Evolutionary conservation across 1,140 invertebrate genomes (phyloP).

Genomic region (Pinna nobilis): DNA sequence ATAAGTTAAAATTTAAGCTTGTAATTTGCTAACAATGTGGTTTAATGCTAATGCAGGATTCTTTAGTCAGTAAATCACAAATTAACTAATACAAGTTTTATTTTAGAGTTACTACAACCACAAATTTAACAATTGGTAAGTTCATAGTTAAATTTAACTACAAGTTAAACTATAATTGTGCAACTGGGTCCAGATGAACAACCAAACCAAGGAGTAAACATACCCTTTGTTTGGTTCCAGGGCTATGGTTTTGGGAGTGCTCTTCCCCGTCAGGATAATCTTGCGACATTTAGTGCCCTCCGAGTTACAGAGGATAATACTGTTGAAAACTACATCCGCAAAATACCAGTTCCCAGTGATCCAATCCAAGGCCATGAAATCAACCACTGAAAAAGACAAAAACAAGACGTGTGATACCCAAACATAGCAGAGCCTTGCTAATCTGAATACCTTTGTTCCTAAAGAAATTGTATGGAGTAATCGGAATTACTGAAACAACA

Average conservation of each 20-base stretch:
- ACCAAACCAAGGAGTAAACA: too few species aligned
- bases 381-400: constrained; percentile 50
- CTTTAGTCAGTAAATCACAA: not conserved
- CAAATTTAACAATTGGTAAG: too few species aligned
- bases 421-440: too few species aligned
- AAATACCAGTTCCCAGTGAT: constrained; percentile 97
- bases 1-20: too few species aligned
- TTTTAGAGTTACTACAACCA: too few species aligned
- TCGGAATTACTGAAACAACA: not conserved
- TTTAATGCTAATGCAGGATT: not conserved
- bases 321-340: constrained; percentile 86
- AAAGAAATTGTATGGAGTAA: too few species aligned
- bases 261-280: constrained; percentile 79
- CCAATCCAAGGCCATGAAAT: constrained; percentile 93
- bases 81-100: too few species aligned
- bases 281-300: constrained; percentile 78
- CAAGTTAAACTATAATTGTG: too few species aligned
- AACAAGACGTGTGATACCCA: not conserved
- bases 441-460: too few species aligned
- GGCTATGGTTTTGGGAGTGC: constrained; percentile 84
- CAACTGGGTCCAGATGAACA: constrained; percentile 86
- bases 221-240: constrained; percentile 96
- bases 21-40: too few species aligned
- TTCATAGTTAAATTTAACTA: too few species aligned
- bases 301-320: constrained; percentile 73